These are phyloP conservation scores for Trigoniulus corallinus DNA, from an alignment of 1,140 invertebrate genomes.

Conservation along the genomic window DNA sequence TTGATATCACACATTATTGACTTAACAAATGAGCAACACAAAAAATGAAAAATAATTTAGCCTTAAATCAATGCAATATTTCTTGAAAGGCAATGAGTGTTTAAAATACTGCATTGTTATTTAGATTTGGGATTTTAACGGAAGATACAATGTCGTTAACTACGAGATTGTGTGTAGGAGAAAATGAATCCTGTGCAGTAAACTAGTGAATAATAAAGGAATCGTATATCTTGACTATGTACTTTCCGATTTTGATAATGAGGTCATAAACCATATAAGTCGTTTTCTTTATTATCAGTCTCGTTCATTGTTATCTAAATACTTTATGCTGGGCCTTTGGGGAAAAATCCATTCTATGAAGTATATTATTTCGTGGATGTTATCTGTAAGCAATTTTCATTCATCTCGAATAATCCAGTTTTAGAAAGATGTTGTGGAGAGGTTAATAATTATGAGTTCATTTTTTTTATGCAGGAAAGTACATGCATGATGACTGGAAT, in stretches of 20 bases:
- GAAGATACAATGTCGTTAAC: too few relatives aligned
- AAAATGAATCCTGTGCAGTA: too few relatives aligned
- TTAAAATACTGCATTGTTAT: too few relatives aligned
- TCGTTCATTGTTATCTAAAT: constrained; percentile 38
- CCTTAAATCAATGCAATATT: too few relatives aligned
- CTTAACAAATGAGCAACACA: neutral
- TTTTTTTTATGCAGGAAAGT: constrained; percentile 23
- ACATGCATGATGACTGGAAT: constrained; percentile 39
- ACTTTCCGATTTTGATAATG: neutral
- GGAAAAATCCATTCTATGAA: constrained; percentile 68
- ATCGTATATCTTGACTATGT: neutral
- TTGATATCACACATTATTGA: neutral
- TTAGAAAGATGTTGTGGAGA: neutral
- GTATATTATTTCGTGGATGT: constrained; percentile 80
- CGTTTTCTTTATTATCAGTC: neutral
- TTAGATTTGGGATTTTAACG: too few relatives aligned
- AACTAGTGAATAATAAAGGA: too few relatives aligned
- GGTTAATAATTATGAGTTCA: neutral
- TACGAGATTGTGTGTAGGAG: too few relatives aligned
- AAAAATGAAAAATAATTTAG: neutral
- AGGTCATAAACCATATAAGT: neutral
- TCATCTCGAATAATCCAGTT: neutral
- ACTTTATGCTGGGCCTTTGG: constrained; percentile 58
- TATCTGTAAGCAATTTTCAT: constrained; percentile 39
- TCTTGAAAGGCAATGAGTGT: too few relatives aligned